Conservation (phyloP, 2,797 vertebrate species). For the Sorex maritimensis region DNA sequence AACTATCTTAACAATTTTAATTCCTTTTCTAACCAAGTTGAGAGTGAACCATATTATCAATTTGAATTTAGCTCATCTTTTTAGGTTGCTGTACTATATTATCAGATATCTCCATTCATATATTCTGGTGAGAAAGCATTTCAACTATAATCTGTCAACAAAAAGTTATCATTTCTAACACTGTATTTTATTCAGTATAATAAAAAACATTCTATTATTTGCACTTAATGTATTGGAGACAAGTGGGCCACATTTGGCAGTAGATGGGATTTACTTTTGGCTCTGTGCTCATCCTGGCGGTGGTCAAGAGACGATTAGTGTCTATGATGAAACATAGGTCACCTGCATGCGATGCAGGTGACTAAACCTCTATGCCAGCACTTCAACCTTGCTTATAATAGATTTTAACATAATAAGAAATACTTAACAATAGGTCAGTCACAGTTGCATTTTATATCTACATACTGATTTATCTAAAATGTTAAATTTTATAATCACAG, state of each 20-base stretch:
- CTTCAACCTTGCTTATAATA: conserved; percentile 39
- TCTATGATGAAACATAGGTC: too few relatives aligned
- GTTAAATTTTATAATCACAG: conserved; percentile 51
- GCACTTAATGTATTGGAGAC: too few relatives aligned
- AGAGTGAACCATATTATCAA: conserved; percentile 51
- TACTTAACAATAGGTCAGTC: conserved; percentile 52
- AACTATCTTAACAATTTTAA: conserved; percentile 55
- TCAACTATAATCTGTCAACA: conserved; percentile 56
- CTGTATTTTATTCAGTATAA: conserved; percentile 53
- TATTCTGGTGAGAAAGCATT: conserved; percentile 51
- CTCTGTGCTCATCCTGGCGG: too few relatives aligned
- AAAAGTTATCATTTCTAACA: conserved; percentile 26
- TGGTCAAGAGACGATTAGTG: too few relatives aligned
- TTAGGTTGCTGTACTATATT: conserved; percentile 20
- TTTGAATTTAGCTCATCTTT: conserved; percentile 39
- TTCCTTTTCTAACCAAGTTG: conserved; percentile 16
- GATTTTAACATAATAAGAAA: conserved; percentile 63
- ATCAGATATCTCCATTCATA: conserved; percentile 45
- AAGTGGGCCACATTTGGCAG: too few relatives aligned
- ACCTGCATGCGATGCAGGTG: too few relatives aligned
- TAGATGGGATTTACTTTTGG: too few relatives aligned
- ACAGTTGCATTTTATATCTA: conserved; percentile 51
- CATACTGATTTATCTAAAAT: conserved; percentile 52
- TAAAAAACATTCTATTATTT: conserved; percentile 49
- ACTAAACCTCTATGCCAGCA: too few relatives aligned